phyloP scores from a whole-genome alignment of 1,140 invertebrate species.

The Paraescarpia echinospica region DNA sequence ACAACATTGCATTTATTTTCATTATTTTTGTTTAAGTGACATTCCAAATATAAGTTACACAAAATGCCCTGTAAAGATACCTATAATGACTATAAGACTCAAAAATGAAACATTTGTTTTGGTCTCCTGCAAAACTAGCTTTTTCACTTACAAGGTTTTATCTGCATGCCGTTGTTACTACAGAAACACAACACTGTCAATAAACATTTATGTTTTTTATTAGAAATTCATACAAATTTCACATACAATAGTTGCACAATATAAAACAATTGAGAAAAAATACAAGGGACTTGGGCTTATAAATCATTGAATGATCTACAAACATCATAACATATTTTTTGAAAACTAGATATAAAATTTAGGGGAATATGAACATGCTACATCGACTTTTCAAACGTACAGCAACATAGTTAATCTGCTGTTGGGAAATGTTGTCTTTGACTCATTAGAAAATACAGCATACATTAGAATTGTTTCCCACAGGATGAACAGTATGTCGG shows the following conservation, averaged over 20 bases:
- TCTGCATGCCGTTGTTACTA: too few species aligned
- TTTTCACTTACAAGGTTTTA: too few species aligned
- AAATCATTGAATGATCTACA: not conserved
- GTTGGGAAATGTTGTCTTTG: not conserved
- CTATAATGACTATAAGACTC: too few species aligned
- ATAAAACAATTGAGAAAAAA: not conserved
- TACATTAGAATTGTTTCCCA: not conserved
- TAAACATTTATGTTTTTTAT: not conserved
- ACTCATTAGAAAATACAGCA: not conserved
- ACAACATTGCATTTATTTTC: too few species aligned
- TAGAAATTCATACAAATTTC: not conserved
- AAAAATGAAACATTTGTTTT: too few species aligned
- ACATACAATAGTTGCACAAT: not conserved
- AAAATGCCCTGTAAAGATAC: too few species aligned
- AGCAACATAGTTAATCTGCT: not conserved
- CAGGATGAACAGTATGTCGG: not conserved
- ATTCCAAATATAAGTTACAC: constrained; percentile 40
- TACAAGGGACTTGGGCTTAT: not conserved
- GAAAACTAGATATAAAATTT: not conserved
- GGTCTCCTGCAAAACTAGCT: too few species aligned
- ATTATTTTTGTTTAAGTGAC: not conserved
- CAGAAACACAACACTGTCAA: not conserved
- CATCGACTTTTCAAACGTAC: not conserved
- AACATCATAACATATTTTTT: not conserved
- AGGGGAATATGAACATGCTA: too few species aligned